Conservation (phyloP, 53 echinoderm and acorn worm genomes). For the Pentamera pediparva region DNA sequence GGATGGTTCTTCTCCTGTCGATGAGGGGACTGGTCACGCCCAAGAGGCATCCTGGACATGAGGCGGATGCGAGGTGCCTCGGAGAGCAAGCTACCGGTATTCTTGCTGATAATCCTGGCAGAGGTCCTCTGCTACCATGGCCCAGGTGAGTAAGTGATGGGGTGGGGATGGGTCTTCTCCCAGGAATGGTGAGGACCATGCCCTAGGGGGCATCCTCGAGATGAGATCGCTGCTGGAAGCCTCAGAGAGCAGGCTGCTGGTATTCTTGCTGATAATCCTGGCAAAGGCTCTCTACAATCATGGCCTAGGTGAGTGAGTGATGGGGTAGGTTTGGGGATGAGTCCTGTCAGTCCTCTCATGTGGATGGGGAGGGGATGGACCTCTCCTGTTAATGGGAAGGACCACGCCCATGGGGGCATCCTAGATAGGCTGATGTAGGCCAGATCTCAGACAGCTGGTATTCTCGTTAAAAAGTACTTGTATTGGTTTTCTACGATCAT, state of each 20-base stretch:
- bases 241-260: constrained; percentile 56
- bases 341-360: too few species aligned
- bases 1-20: too few species aligned
- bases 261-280: constrained; percentile 66
- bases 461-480: too few species aligned
- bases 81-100: constrained; percentile 63
- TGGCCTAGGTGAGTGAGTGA: constrained; percentile 80
- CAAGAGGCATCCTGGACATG: constrained; percentile 30
- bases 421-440: too few species aligned
- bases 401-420: too few species aligned
- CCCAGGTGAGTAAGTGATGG: constrained; percentile 64
- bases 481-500: too few species aligned
- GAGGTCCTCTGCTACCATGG: constrained; percentile 79
- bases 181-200: neutral
- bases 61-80: constrained; percentile 33
- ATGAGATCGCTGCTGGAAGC: constrained; percentile 28
- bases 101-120: constrained; percentile 58
- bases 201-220: constrained; percentile 7
- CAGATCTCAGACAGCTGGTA: too few species aligned
- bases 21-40: too few species aligned
- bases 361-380: too few species aligned
- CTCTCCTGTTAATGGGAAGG: too few species aligned
- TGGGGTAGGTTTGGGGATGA: too few species aligned
- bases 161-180: too few species aligned
- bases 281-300: constrained; percentile 73